Evolutionary conservation across 2,797 vertebrate species (phyloP).

Genomic region (Holocentrus rufus): DNA sequence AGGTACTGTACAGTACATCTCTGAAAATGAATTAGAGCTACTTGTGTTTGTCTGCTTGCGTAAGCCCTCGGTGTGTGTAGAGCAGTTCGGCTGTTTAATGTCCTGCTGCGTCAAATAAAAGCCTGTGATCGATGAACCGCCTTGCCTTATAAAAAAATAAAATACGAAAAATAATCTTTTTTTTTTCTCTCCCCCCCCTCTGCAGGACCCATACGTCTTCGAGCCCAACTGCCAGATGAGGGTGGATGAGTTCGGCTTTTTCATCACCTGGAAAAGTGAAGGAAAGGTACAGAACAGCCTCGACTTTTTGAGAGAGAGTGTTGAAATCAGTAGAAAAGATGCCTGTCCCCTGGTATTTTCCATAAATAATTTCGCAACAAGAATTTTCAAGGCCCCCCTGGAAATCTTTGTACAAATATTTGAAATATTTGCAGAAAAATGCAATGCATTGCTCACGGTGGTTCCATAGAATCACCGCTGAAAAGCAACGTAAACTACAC

Average conservation of each 20-base stretch:
- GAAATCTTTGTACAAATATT: too few relatives aligned
- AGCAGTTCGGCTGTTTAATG: conserved; percentile 42
- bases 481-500: too few relatives aligned
- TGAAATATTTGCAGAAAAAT: too few relatives aligned
- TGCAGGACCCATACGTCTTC: conserved; percentile 93
- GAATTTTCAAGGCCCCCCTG: too few relatives aligned
- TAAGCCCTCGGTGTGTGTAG: conserved; percentile 20
- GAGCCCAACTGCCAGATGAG: conserved; percentile 95
- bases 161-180: background rate
- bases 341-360: too few relatives aligned
- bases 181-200: conserved; percentile 51
- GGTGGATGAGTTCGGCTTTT: conserved; percentile 97
- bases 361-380: too few relatives aligned
- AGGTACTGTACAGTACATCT: conserved; percentile 10
- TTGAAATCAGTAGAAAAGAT: too few relatives aligned
- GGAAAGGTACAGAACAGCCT: conserved; percentile 92
- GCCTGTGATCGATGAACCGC: conserved; percentile 33
- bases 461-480: too few relatives aligned
- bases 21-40: conserved; percentile 37
- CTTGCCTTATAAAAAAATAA: background rate
- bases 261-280: conserved; percentile 97
- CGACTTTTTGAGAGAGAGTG: background rate
- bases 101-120: conserved; percentile 57
- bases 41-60: conserved; percentile 46
- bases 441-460: too few relatives aligned